Base-by-base conservation (phyloP, 2,888 invertebrate genomes). In the Rhamnusium bicolor region DNA sequence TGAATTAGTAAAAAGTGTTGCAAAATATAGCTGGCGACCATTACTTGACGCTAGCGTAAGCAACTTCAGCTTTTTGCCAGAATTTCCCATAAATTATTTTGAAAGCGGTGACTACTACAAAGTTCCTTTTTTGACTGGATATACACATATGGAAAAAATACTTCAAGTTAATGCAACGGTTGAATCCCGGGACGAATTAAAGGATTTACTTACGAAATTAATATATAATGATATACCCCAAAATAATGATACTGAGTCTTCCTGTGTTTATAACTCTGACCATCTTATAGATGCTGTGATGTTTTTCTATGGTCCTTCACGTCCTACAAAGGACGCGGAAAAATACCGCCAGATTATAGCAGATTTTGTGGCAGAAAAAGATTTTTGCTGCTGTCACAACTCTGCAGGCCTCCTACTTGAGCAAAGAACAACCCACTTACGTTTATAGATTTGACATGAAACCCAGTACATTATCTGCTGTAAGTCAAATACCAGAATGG, bases 81-180 rank as follows among this genome's bases (percentile, higher is more conserved):
- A 92, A 79, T 89, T 91, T 63, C 95, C 95, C 0, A 91, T 89
- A 73, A 90, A 89, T 78, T 86, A 92, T 65, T 91, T 94, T 72
- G 90, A 91, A 77, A 89, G 89, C 66, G 93, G 92, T 8, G 90
- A 90, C 29, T 92, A 92, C 76, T 90, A 91, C 71, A 91, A 93
- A 68, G 92, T 95, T 0, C 95, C 95, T 0, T 83, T 95, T 12
- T 86, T 96, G 79, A 91, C 92, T n/a, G 86, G 86, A 10, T 95
- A 92, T 80, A 95, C 95, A 0, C 93, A 94, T 80, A 95, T 95
- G 93, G 96, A 96, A 87, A 94, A 94, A 80, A 93, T 93, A 6
- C 85, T 95, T 0, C 89, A 92, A 16, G 86, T 89, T 61, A 90
- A 90, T 49, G 89, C 90, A 58, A 90, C 92, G 1, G 92, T 91